phyloP scores from a whole-genome alignment of 1,140 invertebrate species.

The Drosophila rufa region DNA sequence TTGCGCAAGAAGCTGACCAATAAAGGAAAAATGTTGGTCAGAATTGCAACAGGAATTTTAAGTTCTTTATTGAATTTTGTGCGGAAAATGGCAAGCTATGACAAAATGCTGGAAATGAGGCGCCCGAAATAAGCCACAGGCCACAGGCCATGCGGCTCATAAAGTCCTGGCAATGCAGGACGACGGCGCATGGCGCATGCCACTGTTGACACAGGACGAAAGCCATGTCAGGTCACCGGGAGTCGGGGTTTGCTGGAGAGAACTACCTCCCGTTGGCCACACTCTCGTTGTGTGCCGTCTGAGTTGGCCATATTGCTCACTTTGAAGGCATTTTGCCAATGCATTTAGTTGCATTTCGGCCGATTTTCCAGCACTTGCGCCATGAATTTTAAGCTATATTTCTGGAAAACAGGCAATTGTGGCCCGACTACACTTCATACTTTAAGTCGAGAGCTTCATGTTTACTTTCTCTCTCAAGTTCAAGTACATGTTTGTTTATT shows the following conservation, averaged over 20 bases:
- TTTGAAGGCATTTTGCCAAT: conserved; percentile 6
- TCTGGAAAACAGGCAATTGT: too few species aligned
- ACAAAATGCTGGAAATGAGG: conserved; percentile 51
- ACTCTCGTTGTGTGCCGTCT: background rate
- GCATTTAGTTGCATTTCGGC: background rate
- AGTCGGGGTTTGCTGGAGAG: background rate
- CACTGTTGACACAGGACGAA: conserved; percentile 29
- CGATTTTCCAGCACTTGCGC: too few species aligned
- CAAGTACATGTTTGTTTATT: background rate
- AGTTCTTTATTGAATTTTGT: conserved; percentile 71
- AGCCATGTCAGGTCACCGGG: conserved; percentile 14
- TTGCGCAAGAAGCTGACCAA: conserved; percentile 14
- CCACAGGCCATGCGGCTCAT: conserved; percentile 51
- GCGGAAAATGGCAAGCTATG: conserved; percentile 57
- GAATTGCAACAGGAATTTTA: conserved; percentile 33
- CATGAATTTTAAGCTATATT: too few species aligned
- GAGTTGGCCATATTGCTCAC: conserved; percentile 23
- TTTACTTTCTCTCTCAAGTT: background rate
- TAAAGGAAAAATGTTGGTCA: conserved; percentile 13
- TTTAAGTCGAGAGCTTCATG: too few species aligned
- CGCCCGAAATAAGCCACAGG: conserved; percentile 21
- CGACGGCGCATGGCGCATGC: conserved; percentile 20
- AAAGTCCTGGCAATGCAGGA: conserved; percentile 25
- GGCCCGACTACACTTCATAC: background rate
- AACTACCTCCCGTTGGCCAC: background rate